Conservation (phyloP, 2,888 invertebrate genomes). For the Helleia helle region DNA sequence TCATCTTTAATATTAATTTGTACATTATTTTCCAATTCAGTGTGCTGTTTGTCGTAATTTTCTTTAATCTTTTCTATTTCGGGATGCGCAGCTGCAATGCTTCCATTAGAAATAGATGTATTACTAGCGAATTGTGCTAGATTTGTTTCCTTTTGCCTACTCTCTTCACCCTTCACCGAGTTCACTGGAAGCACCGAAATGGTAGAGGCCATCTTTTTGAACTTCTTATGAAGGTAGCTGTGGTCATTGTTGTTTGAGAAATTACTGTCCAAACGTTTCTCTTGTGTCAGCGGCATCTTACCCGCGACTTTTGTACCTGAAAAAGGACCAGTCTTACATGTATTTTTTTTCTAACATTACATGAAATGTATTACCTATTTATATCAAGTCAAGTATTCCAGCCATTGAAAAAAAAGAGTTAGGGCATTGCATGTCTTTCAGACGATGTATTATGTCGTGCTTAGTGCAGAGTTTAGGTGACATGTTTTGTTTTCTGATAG, state of each 20-base stretch:
- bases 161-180: slow-evolving; percentile 43
- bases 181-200: slow-evolving; percentile 51
- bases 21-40: slow-evolving; percentile 61
- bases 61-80: slow-evolving; percentile 63
- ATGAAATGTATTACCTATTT: too few species aligned
- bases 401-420: too few species aligned
- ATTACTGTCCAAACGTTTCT: slow-evolving; percentile 63
- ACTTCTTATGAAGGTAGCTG: slow-evolving; percentile 93
- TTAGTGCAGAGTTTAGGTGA: too few species aligned
- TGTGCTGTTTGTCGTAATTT: slow-evolving; percentile 36
- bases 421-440: too few species aligned
- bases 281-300: slow-evolving; percentile 66
- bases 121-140: slow-evolving; percentile 41
- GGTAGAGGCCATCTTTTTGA: slow-evolving; percentile 88
- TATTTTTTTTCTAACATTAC: background rate
- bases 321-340: slow-evolving; percentile 26
- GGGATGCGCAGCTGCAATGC: slow-evolving; percentile 61
- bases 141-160: slow-evolving; percentile 43
- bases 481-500: too few species aligned
- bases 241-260: slow-evolving; percentile 75
- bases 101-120: slow-evolving; percentile 55
- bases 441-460: too few species aligned
- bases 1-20: slow-evolving; percentile 69
- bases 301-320: slow-evolving; percentile 58
- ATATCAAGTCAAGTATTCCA: too few species aligned